Percentiles rank a stretch among this genome's conserved stretches.
These are phyloP conservation scores for Machimus atricapillus DNA, from an alignment of 2,888 invertebrate genomes.

Conservation along the genomic window DNA sequence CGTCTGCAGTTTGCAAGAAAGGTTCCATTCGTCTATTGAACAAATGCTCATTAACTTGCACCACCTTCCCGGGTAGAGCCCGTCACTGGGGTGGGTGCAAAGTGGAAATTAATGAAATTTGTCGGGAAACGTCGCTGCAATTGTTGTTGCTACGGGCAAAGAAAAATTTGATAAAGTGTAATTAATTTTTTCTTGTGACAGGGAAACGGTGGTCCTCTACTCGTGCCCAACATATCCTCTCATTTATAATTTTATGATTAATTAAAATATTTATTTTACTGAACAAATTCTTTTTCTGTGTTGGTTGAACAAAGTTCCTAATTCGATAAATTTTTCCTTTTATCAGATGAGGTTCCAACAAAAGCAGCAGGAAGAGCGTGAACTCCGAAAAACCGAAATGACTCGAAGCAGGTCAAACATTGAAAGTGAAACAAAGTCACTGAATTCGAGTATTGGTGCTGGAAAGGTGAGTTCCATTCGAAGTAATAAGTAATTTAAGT, in stretches of 20 bases:
- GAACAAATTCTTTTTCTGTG: not conserved
- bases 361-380: slow-evolving; percentile 81
- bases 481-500: not conserved
- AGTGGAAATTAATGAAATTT: slow-evolving; percentile 42
- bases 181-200: not conserved
- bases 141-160: slow-evolving; percentile 4
- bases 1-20: not conserved
- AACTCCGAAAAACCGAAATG: slow-evolving; percentile 76
- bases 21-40: not conserved
- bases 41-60: slow-evolving; percentile 11
- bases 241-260: not conserved
- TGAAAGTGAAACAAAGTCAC: slow-evolving; percentile 47
- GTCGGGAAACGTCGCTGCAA: slow-evolving; percentile 17
- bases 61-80: not conserved
- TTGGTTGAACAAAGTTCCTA: not conserved
- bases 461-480: slow-evolving; percentile 54
- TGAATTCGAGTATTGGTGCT: slow-evolving; percentile 53
- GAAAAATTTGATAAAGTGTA: not conserved
- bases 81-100: slow-evolving; percentile 29
- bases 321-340: not conserved
- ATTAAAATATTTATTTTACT: not conserved
- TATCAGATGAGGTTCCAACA: slow-evolving; percentile 82
- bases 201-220: not conserved
- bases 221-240: not conserved
- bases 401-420: slow-evolving; percentile 51